Evolutionary conservation across 1,140 invertebrate species (phyloP), one percentile per base, ranked within the genome.

Genomic region (Pseudomyrmex flavicornis): DNA sequence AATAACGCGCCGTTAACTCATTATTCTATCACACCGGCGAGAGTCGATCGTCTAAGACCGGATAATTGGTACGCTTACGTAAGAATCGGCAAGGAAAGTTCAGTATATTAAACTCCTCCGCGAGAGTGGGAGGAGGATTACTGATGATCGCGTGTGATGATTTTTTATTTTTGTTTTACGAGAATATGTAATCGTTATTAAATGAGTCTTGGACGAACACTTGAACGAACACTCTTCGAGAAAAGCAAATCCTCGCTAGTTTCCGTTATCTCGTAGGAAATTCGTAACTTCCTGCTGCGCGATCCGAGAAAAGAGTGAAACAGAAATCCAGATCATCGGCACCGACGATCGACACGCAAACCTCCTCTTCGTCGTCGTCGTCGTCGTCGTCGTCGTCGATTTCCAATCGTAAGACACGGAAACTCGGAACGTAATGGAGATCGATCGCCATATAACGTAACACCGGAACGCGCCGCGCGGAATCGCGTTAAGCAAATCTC

Each of bases 21-120:
- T 85, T 85, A 85, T 85, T 35, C 26, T 52, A 62, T 52, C n/a
- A 26, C 22, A 20, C 20, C 54, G 83, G 80, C 66, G 68, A 35
- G 13, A 72, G 84, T 10, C 44, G 84, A 86, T 86, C 77, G 84
- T 17, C 58, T 35, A 35, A 35, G 35, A 35, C 35, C 15, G 26
- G 15, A 86, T 87, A 87, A 87, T 87, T 87, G 85, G 59, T 44
- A 8, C 44, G 35, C 54, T 87, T 87, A 83, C 56, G 70, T 70
- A 87, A 87, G 52, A n/a, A 68, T 48, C 7, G 77, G 35, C 35
- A 26, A 87, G 44, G 70, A 82, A 85, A 85, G 85, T 52, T 74
- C 70, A 46, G 69, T 82, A 35, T 35, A 82, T 82, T 74, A 56
- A 74, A 74, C 44, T 20, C 22, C 56, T 83, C 77, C 62, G 85